These are phyloP conservation scores for Hydrolagus affinis DNA, from an alignment of 2,113 vertebrate species.

Conservation along the genomic window DNA sequence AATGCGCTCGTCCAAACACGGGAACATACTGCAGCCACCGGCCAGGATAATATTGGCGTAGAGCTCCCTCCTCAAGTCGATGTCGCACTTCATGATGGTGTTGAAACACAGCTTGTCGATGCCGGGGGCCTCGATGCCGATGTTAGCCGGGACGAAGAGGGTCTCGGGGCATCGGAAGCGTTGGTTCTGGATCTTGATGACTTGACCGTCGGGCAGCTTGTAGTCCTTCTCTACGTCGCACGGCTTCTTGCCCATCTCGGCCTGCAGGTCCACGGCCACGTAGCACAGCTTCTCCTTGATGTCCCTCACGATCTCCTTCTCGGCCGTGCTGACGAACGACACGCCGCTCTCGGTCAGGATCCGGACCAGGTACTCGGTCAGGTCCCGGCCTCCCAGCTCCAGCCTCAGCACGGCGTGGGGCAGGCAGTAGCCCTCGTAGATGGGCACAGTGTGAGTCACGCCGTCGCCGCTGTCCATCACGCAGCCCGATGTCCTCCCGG, in stretches of 20 bases:
- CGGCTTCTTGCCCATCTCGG: conserved; percentile 40
- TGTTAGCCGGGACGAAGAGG: conserved; percentile 39
- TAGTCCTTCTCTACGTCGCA: conserved; percentile 38
- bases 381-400: conserved; percentile 40
- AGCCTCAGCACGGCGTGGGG: conserved; percentile 39
- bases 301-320: conserved; percentile 38
- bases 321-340: conserved; percentile 46
- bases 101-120: conserved; percentile 43
- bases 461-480: conserved; percentile 37
- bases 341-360: conserved; percentile 52
- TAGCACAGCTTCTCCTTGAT: conserved; percentile 42
- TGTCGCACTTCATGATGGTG: conserved; percentile 42
- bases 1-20: conserved; percentile 42
- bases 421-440: conserved; percentile 47
- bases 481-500: conserved; percentile 41
- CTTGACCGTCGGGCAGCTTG: conserved; percentile 43
- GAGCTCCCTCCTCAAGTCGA: conserved; percentile 41
- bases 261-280: conserved; percentile 39
- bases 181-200: conserved; percentile 42
- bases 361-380: conserved; percentile 52
- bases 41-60: conserved; percentile 44
- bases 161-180: conserved; percentile 46
- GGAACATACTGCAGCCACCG: conserved; percentile 46
- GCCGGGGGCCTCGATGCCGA: conserved; percentile 40
- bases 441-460: conserved; percentile 40